phyloP scores from a whole-genome alignment of 2,113 vertebrate species.

The Empidonax alnorum region DNA sequence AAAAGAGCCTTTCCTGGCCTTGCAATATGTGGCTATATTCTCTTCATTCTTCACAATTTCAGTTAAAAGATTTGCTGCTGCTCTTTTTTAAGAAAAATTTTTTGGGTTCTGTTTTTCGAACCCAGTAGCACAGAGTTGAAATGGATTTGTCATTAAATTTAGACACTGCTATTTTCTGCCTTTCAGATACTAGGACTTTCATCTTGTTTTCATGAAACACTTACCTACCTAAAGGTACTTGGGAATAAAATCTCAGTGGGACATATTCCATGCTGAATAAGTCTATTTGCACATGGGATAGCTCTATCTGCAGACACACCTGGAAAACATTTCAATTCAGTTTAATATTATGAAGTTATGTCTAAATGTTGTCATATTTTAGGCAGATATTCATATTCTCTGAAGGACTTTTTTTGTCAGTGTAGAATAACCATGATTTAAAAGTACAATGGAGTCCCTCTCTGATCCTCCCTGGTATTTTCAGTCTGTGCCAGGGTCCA shows the following conservation, averaged over 20 bases:
- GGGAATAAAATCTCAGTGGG: background rate
- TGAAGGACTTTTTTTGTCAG: background rate
- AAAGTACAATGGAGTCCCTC: background rate
- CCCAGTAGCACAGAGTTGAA: background rate
- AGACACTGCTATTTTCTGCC: background rate
- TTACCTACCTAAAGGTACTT: background rate
- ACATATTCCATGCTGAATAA: background rate
- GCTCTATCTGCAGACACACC: background rate
- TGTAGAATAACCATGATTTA: background rate
- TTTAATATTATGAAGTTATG: background rate
- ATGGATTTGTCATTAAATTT: background rate
- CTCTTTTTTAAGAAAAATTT: background rate
- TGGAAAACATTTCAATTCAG: background rate
- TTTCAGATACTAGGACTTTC: background rate
- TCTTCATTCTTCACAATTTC: background rate
- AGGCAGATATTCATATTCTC: background rate
- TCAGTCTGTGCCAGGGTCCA: background rate
- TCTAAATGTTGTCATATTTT: background rate
- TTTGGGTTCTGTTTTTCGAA: background rate
- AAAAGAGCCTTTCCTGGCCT: background rate
- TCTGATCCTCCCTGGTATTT: background rate
- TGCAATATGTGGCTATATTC: background rate
- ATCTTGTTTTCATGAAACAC: background rate
- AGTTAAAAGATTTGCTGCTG: background rate
- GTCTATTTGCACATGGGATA: background rate